A percentile compares a stretch with the other conserved stretches of the same genome.
These are phyloP conservation scores for Drosophila nigricruria DNA, from an alignment of 2,888 invertebrate genomes.

Conservation along the genomic window DNA sequence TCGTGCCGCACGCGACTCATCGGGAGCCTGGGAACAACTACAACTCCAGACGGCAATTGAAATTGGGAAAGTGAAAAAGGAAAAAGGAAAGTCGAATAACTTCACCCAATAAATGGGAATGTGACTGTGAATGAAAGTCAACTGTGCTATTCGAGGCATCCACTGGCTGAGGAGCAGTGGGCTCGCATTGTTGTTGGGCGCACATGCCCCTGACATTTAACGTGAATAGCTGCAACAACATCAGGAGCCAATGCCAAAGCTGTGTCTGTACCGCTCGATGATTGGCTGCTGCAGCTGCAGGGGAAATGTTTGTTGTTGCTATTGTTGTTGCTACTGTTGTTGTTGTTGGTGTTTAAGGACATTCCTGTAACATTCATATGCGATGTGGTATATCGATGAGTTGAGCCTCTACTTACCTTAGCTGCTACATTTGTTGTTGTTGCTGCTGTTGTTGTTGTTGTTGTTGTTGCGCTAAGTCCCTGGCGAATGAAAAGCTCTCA, in stretches of 20 bases:
- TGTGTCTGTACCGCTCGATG: constrained; percentile 59
- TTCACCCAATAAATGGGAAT: background rate
- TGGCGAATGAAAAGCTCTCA: constrained; percentile 24
- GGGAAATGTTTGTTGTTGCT: constrained; percentile 20
- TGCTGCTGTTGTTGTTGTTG: background rate
- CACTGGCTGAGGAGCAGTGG: constrained; percentile 7
- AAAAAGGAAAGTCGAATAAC: constrained; percentile 20
- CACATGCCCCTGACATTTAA: constrained; percentile 79
- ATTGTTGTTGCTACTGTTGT: background rate
- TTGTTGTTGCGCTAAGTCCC: constrained; percentile 6
- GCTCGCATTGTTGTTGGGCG: constrained; percentile 43
- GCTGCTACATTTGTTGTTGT: constrained; percentile 59
- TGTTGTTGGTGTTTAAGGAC: constrained; percentile 14
- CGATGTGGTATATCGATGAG: background rate
- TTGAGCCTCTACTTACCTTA: constrained; percentile 44
- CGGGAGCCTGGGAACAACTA: constrained; percentile 19
- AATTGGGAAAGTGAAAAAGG: constrained; percentile 9
- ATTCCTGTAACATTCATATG: constrained; percentile 15
- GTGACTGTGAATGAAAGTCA: constrained; percentile 19
- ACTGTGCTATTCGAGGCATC: constrained; percentile 11
- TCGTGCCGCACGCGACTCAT: constrained; percentile 62
- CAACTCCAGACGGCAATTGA: background rate
- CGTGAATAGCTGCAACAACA: constrained; percentile 49
- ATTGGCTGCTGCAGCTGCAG: constrained; percentile 63
- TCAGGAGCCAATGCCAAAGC: constrained; percentile 54